Evolutionary conservation across 2,797 vertebrate species (phyloP).

Genomic region (Xerus rutilus): DNA sequence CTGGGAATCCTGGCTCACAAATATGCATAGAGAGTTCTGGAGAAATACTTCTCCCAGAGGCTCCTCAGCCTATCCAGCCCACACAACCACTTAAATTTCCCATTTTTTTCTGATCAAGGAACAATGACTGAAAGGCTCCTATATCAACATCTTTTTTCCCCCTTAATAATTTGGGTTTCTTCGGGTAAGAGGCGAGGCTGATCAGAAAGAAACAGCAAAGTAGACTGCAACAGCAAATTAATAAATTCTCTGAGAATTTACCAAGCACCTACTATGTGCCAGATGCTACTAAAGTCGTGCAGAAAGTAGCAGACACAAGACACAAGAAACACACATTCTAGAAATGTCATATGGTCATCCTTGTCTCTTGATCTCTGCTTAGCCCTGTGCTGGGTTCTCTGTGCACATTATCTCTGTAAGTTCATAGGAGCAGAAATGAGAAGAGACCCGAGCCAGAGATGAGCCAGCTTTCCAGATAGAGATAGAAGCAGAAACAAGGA

Average conservation of each 20-base stretch:
- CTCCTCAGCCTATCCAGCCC: too few species aligned
- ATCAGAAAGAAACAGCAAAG: background rate
- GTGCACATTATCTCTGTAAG: background rate
- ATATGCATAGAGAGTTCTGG: background rate
- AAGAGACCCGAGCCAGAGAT: background rate
- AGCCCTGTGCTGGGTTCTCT: background rate
- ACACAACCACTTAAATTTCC: background rate
- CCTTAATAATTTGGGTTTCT: background rate
- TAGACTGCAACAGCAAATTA: background rate
- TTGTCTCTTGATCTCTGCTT: background rate
- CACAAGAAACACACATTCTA: background rate
- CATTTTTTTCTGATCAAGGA: background rate
- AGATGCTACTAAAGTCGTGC: background rate
- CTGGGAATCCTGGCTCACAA: background rate
- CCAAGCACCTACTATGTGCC: background rate
- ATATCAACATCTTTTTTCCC: background rate
- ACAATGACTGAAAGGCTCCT: background rate
- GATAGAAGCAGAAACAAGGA: background rate
- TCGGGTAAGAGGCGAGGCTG: background rate
- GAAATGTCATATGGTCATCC: background rate
- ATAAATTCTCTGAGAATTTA: background rate
- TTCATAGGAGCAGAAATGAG: background rate
- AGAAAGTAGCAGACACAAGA: background rate
- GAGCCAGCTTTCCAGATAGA: background rate
- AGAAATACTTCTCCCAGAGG: background rate